Evolutionary conservation across 30 jellyfish, hydroid and myxozoan genomes (phyloP), one percentile per base, ranked within the genome.

Genomic region (Clytia hemisphaerica): DNA sequence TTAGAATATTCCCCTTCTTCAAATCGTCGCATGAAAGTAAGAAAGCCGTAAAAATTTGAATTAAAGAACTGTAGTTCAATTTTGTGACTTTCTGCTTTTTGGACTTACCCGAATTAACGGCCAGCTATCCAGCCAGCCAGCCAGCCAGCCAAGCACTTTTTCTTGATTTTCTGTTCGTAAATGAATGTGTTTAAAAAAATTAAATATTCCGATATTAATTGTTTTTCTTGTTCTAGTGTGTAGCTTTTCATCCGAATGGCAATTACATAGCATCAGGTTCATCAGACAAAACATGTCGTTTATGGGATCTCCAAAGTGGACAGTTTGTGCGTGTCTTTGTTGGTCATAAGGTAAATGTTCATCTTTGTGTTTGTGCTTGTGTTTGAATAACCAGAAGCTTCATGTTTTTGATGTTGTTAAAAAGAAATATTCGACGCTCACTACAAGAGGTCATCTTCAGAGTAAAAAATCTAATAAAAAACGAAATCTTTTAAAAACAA

Each of bases 281-380:
- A 2, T 59, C 94, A 19, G 97, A 88, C 50, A 79, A 80, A 65
- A 69, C 97, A 2, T 79, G 94, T 40, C 69, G 97, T 25, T 77
- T 88, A 9, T 88, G 97, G 97, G 97, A 88, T 61, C 24, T 88
- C 19, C 94, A 88, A 58, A 67, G 78, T 26, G 97, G 93, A 9
- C 94, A 88, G 84, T 88, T 88, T 57, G 97, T 88, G 5, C 66
- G 97, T 10, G 97, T 88, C 0, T 88, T 88, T 60, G 94, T 88
- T 31, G 97, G 97, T 5, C 97, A 88, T 50, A 81, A 88, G 84
- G 97, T 88, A 66, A 59, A 57, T 14, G 12, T 10, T 10, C 21
- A 10, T 51, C 66, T 51, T 12, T 16, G 29, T 51, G 21, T 51
- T 26, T 10, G 21, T 9, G 12, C 53, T 40, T 10, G 10, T n/a